Conservation (phyloP, 2,888 invertebrate genomes). For the Drosophila anomalata region DNA sequence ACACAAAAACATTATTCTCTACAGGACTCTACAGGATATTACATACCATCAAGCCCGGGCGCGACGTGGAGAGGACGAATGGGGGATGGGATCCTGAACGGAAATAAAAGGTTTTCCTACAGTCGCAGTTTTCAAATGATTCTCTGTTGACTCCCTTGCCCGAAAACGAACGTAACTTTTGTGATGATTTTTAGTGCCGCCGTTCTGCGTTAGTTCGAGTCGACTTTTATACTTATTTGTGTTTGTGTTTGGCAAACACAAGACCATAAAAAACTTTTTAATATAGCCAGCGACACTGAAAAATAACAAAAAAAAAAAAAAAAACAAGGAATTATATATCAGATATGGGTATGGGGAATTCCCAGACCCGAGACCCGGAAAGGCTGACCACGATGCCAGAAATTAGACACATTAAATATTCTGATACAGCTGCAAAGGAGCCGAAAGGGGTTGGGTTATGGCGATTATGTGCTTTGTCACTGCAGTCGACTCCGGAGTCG, state of each 20-base stretch:
- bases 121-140: conserved; percentile 42
- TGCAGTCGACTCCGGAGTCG: conserved; percentile 13
- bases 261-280: conserved; percentile 73
- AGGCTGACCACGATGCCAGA: conserved; percentile 45
- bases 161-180: conserved; percentile 55
- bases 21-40: conserved; percentile 48
- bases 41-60: conserved; percentile 27
- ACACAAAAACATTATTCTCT: conserved; percentile 46
- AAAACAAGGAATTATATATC: conserved; percentile 11
- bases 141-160: conserved; percentile 40
- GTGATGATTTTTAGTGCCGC: conserved; percentile 63
- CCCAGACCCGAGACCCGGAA: conserved; percentile 1
- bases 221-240: conserved; percentile 50
- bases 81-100: conserved; percentile 25
- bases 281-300: conserved; percentile 44
- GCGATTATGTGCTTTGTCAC: conserved; percentile 50
- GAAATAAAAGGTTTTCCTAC: conserved; percentile 48
- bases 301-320: conserved; percentile 5
- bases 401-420: conserved; percentile 66
- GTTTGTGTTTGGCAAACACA: conserved; percentile 55
- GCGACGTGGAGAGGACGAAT: not conserved
- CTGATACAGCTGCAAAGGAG: conserved; percentile 36
- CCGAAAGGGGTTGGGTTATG: conserved; percentile 42
- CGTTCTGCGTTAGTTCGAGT: conserved; percentile 51
- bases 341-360: not conserved